phyloP scores from a whole-genome alignment of 2,113 vertebrate species.

The Aramus guarauna region DNA sequence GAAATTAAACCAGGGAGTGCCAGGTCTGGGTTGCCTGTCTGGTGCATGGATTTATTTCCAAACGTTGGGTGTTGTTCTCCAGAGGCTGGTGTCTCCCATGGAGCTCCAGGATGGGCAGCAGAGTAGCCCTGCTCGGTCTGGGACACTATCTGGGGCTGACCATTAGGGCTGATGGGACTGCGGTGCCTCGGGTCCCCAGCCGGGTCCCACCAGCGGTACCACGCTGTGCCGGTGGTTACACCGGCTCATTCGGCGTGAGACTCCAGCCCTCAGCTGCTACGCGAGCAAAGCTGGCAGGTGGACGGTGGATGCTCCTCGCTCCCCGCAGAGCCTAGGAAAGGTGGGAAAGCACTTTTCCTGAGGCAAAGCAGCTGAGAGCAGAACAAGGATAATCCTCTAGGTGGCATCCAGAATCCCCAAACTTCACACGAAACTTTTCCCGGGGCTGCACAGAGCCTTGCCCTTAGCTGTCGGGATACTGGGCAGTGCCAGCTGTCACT shows the following conservation, averaged over 20 bases:
- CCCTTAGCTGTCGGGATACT: accelerated
- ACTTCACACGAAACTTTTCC: background rate
- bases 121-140: background rate
- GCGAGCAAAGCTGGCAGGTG: too few species aligned
- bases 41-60: background rate
- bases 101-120: background rate
- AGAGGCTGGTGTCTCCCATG: background rate
- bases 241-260: accelerated
- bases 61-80: background rate
- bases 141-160: background rate
- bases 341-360: background rate
- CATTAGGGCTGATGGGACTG: background rate
- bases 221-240: accelerated
- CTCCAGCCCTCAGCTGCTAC: background rate
- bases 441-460: accelerated
- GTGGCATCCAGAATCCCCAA: slow-evolving; percentile 3
- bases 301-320: background rate
- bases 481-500: accelerated
- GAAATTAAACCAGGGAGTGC: background rate
- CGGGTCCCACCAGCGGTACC: background rate
- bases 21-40: background rate
- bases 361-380: background rate
- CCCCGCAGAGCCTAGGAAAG: background rate
- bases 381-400: slow-evolving; percentile 10
- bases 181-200: background rate